These are phyloP conservation scores for Naja naja DNA, from an alignment of 2,113 vertebrate species.

Conservation along the genomic window DNA sequence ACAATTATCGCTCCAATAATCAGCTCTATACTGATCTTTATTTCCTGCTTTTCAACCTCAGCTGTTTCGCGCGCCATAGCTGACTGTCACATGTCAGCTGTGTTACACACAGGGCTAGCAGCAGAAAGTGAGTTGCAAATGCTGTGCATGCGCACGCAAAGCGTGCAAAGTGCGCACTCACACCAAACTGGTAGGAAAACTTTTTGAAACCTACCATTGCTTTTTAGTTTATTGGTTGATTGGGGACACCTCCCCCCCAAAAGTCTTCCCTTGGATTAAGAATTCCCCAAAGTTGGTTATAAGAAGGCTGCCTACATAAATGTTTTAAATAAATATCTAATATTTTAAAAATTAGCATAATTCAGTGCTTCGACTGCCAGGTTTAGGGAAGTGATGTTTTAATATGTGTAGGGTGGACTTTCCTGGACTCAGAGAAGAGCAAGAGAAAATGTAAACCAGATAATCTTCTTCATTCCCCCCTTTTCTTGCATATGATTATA, in stretches of 20 bases:
- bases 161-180: too few relatives aligned
- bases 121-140: too few relatives aligned
- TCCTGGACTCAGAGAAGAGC: background rate
- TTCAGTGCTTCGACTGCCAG: background rate
- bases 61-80: too few relatives aligned
- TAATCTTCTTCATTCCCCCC: background rate
- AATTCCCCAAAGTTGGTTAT: background rate
- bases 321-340: background rate
- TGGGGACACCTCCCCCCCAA: background rate
- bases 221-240: background rate
- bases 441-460: too few relatives aligned
- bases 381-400: background rate
- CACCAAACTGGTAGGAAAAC: too few relatives aligned
- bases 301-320: background rate
- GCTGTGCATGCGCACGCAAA: too few relatives aligned
- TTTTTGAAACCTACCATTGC: too few relatives aligned
- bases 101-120: too few relatives aligned
- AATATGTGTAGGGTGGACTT: background rate
- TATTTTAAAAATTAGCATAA: background rate
- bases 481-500: background rate
- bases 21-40: too few relatives aligned
- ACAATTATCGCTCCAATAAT: too few relatives aligned
- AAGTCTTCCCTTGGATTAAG: background rate
- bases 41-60: too few relatives aligned
- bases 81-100: too few relatives aligned